Evolutionary conservation across 2,113 vertebrate genomes (phyloP), one percentile per base, ranked within the genome.

Genomic region (Microcebus lehilahytsara): DNA sequence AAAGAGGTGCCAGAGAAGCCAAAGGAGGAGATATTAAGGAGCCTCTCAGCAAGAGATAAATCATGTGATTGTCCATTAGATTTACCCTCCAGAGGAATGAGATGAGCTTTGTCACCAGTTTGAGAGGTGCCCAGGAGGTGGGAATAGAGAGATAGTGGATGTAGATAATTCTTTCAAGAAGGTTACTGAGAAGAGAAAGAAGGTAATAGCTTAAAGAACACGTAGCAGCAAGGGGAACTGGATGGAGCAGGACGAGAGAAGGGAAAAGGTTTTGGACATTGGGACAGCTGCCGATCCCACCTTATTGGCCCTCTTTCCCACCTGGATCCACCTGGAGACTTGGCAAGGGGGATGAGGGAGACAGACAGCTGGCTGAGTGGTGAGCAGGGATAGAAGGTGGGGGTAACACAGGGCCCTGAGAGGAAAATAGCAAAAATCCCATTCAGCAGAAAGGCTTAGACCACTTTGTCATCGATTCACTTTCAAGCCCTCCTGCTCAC

Each of bases 391-490:
- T 58, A 22, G 20, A 3, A 30, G 20, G 40, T 7, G 30, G 27
- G 32, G 23, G 34, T n/a, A 23, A 30, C 9, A 17, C 0, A 3
- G 67, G 25, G 34, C 19, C 40, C 20, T 49, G 1, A 23, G 49
- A 94, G 23, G 62, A 37, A 64, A 91, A 71, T n/a, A 66, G 89
- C 62, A 81, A 75, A 93, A 83, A 27, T n/a, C 58, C 14, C 34
- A 64, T 66, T 62, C 11, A 1, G 64, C 72, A 81, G 49, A 85
- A 96, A 46, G 7, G 51, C 25, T 93, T 37, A 27, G 60, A 64
- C 6, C 77, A 75, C 78, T 75, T 84, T 85, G n/a, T 51, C 71
- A 80, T 81, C 69, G 89, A 96, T 92, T 85, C 86, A 62, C 64
- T 16, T 19, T 27, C 67, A 53, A 42, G 49, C 23, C 9, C 9